Percentiles rank a stretch among this genome's conserved stretches.
Conservation (phyloP, 1,140 invertebrate species). For the Stratiolaelaps scimitus region DNA sequence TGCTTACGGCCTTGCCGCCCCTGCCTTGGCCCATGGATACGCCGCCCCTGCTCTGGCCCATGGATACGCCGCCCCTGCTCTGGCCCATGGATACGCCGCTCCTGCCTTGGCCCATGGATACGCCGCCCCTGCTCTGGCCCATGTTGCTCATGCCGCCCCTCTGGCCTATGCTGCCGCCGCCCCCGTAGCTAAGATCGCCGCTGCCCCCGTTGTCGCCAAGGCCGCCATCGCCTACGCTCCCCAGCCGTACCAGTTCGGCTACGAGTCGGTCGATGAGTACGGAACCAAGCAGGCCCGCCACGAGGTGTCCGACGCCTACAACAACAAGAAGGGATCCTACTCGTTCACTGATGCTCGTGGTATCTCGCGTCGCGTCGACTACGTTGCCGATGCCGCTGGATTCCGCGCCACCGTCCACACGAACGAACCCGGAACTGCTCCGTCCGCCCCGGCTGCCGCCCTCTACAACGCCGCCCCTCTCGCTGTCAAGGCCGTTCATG, state of each 20-base stretch:
- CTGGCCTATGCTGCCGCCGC: conserved; percentile 12
- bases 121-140: background rate
- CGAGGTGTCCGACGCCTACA: too few species aligned
- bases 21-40: background rate
- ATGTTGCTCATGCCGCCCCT: background rate
- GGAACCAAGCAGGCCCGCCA: too few species aligned
- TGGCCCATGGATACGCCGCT: background rate
- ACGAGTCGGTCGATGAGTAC: too few species aligned
- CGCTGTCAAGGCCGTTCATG: background rate
- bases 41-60: background rate
- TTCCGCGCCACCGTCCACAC: conserved; percentile 30
- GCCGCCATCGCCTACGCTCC: too few species aligned
- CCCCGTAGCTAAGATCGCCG: background rate
- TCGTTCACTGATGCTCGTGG: too few species aligned
- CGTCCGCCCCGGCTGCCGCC: too few species aligned
- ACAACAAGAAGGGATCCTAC: too few species aligned
- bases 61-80: background rate
- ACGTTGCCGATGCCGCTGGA: too few species aligned
- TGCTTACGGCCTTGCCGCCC: background rate
- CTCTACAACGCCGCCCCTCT: too few species aligned
- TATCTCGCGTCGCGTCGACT: conserved; percentile 18
- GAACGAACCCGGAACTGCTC: conserved; percentile 12
- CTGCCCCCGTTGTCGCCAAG: conserved; percentile 4
- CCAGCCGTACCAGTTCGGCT: too few species aligned
- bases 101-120: background rate